Conservation (phyloP, 2,797 vertebrate genomes). For the Sciurus vulgaris region DNA sequence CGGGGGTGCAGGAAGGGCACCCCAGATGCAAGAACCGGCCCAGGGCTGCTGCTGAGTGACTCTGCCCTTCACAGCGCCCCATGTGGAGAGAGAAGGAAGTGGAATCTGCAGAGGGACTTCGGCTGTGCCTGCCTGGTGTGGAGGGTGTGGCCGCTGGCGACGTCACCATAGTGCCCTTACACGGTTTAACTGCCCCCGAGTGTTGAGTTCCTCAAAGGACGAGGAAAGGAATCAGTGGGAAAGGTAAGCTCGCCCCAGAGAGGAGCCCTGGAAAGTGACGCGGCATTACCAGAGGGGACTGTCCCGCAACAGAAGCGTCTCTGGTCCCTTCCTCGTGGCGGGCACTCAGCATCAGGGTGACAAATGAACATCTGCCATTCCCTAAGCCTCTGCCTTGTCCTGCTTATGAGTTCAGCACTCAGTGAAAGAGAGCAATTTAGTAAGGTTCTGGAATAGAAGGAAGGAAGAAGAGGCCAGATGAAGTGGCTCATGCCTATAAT, state of each 20-base stretch:
- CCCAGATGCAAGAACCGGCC: too few relatives aligned
- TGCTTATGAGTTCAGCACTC: accelerated
- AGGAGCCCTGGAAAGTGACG: accelerated
- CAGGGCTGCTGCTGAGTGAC: too few relatives aligned
- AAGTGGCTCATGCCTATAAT: too few relatives aligned
- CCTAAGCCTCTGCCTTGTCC: not conserved
- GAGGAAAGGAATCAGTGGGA: not conserved
- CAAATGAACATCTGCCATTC: not conserved
- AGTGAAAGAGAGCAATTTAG: not conserved
- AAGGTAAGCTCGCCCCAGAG: not conserved
- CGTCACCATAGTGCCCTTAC: too few relatives aligned
- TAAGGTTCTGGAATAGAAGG: not conserved
- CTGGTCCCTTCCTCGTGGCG: too few relatives aligned
- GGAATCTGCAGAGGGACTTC: too few relatives aligned
- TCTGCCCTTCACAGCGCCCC: too few relatives aligned
- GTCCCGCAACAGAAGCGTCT: not conserved
- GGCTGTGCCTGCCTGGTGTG: too few relatives aligned
- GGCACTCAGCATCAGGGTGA: not conserved
- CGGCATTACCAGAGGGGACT: accelerated
- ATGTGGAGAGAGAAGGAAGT: too few relatives aligned
- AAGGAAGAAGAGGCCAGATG: too few relatives aligned
- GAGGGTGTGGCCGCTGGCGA: too few relatives aligned
- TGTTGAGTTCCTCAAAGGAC: not conserved
- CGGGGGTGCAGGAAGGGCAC: too few relatives aligned
- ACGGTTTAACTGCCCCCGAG: not conserved